A percentile compares a stretch with the other conserved stretches of the same genome.
Evolutionary conservation across 1,140 invertebrate genomes (phyloP).

Genomic region (Ectropis grisescens): DNA sequence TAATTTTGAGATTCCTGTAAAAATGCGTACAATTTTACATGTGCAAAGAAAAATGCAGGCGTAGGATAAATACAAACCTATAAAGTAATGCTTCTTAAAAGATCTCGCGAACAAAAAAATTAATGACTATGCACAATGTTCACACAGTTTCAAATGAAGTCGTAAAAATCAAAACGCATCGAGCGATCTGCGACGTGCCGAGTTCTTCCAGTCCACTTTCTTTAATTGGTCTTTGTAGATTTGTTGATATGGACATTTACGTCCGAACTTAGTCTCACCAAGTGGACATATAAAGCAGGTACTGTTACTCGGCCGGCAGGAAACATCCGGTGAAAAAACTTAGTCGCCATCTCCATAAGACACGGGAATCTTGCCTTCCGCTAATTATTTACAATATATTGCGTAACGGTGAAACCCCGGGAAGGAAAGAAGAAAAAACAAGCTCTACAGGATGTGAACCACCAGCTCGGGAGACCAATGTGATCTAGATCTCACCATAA

Average conservation of each 20-base stretch:
- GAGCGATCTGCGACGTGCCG: no score
- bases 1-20: no score
- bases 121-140: no score
- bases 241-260: slow-evolving; percentile 7
- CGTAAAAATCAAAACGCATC: no score
- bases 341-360: slow-evolving; percentile 61
- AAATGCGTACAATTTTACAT: no score
- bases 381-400: slow-evolving; percentile 70
- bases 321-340: slow-evolving; percentile 55
- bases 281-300: slow-evolving; percentile 19
- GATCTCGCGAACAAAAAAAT: no score
- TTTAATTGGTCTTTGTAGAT: slow-evolving; percentile 5
- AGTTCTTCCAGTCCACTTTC: slow-evolving; percentile 9
- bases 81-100: no score
- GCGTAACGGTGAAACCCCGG: slow-evolving; percentile 68
- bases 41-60: no score
- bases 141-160: no score
- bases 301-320: slow-evolving; percentile 46
- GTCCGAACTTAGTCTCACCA: slow-evolving; percentile 8
- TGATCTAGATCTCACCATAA: slow-evolving; percentile 26
- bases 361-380: slow-evolving; percentile 65
- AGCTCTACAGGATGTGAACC: slow-evolving; percentile 51
- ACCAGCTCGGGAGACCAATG: slow-evolving; percentile 20
- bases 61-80: no score
- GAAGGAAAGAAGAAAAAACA: slow-evolving; percentile 61